Base-by-base conservation (phyloP, 2,113 vertebrate species). In the Tetraodon nigroviridis region DNA sequence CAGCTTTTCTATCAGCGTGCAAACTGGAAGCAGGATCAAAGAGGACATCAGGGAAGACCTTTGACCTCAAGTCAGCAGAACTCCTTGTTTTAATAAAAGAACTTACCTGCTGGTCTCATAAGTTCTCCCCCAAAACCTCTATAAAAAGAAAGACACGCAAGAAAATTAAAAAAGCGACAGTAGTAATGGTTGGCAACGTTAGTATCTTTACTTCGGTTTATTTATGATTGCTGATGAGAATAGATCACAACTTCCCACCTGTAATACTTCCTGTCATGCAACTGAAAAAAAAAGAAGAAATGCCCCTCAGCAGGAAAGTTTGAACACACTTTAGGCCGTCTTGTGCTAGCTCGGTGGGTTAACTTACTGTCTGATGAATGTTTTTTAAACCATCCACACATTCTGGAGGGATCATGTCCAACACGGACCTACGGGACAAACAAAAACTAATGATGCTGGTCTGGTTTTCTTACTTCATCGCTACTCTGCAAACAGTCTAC, bases 51-150 rank as follows among this genome's bases (percentile, higher is more conserved):
- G 21, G 24, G 18, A 27, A 11, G 7, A 14, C 22, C 24, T 7
- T n/a, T 17, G 7, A 2, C n/a, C n/a, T 18, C 5, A 19, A 18
- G n/a, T 48, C 46, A 18, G n/a, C n/a, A 18, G 20, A 48, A 11
- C 14, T 7, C 18, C 24, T 6, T 17, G 22, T 32, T 13, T 51
- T 53, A 22, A 18, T 0, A 1, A 29, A 18, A 29, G 22, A 40
- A 1, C 17, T 7, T 79, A 99, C 97, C 91, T 80, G 96, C 95
- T 40, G 92, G 93, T 78, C 92, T 92, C 95, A 99, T 97, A 44
- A 95, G 86, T 4, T 94, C 93, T 81, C 97, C 97, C 63, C 94
- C 94, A 16, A 94, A 92, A 11, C 97, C 96, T 89, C 97, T 99
- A 57, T 14, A 78, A 55, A 44, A 78, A 40, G 3, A 24, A 3